phyloP scores from a whole-genome alignment of 2,888 invertebrate genomes.

The Ennomos erosarius region DNA sequence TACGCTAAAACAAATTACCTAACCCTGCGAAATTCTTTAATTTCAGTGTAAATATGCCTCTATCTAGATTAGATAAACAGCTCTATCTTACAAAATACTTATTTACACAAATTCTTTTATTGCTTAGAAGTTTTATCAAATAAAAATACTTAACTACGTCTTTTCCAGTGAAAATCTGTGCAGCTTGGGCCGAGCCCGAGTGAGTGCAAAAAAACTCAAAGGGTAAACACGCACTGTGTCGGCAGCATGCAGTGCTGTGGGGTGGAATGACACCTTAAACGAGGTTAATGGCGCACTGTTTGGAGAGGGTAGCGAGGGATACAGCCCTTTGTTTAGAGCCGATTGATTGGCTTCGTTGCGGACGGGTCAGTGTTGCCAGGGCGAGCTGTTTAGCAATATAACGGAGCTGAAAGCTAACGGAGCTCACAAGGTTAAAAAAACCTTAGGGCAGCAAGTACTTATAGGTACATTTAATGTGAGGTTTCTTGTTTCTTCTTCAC shows the following conservation, averaged over 20 bases:
- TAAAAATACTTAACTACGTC: too few relatives aligned
- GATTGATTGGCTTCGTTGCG: conserved; percentile 45
- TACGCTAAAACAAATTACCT: conserved; percentile 14
- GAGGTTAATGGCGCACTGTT: conserved; percentile 65
- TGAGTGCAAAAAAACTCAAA: conserved; percentile 22
- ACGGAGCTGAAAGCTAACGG: too few relatives aligned
- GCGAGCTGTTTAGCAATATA: conserved; percentile 3
- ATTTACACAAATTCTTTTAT: too few relatives aligned
- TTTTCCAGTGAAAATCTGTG: too few relatives aligned
- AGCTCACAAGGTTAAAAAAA: too few relatives aligned
- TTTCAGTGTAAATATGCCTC: conserved; percentile 9
- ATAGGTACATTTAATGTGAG: too few relatives aligned
- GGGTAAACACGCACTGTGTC: conserved; percentile 34
- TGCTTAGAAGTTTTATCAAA: too few relatives aligned
- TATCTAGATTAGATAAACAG: too few relatives aligned
- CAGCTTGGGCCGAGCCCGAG: too few relatives aligned
- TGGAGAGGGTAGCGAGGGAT: conserved; percentile 35
- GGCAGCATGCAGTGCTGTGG: conserved; percentile 27
- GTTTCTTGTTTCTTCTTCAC: too few relatives aligned
- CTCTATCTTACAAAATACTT: too few relatives aligned
- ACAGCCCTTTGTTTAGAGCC: conserved; percentile 49
- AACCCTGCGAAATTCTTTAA: conserved; percentile 11
- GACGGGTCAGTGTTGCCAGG: conserved; percentile 14
- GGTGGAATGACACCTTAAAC: conserved; percentile 55
- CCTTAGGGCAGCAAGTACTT: too few relatives aligned